Evolutionary conservation across 2,888 invertebrate genomes (phyloP).

Genomic region (Ischnura elegans): DNA sequence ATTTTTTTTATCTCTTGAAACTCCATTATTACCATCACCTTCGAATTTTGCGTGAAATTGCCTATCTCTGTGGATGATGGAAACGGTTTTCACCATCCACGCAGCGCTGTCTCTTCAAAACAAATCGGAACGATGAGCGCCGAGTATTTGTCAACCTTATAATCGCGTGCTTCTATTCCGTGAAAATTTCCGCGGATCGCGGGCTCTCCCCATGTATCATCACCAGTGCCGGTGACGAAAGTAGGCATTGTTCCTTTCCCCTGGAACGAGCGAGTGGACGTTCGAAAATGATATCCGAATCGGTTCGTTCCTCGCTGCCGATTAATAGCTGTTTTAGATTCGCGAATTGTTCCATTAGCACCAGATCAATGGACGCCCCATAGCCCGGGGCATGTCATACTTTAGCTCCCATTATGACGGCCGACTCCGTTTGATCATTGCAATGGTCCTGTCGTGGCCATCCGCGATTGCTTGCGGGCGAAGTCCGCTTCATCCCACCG

Average conservation of each 20-base stretch:
- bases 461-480: background rate
- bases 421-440: background rate
- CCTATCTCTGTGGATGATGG: background rate
- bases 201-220: background rate
- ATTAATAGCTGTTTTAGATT: background rate
- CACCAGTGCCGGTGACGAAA: background rate
- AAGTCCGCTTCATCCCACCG: background rate
- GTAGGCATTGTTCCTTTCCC: background rate
- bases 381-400: background rate
- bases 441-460: background rate
- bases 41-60: background rate
- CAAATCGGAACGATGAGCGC: background rate
- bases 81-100: background rate
- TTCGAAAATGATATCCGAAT: background rate
- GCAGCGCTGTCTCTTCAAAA: background rate
- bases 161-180: background rate
- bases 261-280: background rate
- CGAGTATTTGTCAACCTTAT: background rate
- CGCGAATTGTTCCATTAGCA: constrained; percentile 2
- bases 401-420: constrained; percentile 17
- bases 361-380: background rate
- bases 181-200: background rate
- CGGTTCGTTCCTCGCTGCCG: background rate
- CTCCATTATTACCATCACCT: too few species aligned
- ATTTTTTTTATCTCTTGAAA: too few species aligned